Percentiles rank a stretch among this genome's conserved stretches.
Evolutionary conservation across 2,888 invertebrate species (phyloP).

Genomic region (Pollenia labialis): DNA sequence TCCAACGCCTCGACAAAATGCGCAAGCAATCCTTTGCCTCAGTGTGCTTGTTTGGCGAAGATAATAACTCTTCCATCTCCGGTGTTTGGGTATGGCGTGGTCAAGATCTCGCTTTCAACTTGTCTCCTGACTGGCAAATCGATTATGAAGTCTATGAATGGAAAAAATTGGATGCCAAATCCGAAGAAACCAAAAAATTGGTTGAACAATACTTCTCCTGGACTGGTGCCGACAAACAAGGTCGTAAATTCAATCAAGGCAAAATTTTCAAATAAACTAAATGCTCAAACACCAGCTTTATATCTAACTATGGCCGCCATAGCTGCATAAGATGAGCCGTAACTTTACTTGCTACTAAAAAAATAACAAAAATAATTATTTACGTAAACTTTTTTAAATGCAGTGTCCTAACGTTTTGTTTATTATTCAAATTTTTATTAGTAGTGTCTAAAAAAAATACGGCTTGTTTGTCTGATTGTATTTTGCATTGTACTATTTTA

Average conservation of each 20-base stretch:
- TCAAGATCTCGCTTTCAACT: slow-evolving; percentile 95
- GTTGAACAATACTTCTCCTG: slow-evolving; percentile 96
- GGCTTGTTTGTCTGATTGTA: slow-evolving; percentile 87
- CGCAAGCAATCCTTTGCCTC: slow-evolving; percentile 98
- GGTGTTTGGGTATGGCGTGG: slow-evolving; percentile 99
- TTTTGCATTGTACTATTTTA: slow-evolving; percentile 56
- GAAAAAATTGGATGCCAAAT: slow-evolving; percentile 94
- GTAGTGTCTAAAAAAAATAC: slow-evolving; percentile 11
- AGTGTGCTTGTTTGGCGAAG: slow-evolving; percentile 95
- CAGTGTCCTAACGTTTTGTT: slow-evolving; percentile 86
- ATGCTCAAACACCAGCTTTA: neutral
- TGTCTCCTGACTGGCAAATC: slow-evolving; percentile 96
- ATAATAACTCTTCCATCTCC: slow-evolving; percentile 96
- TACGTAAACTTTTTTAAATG: slow-evolving; percentile 11
- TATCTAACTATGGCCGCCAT: slow-evolving; percentile 15
- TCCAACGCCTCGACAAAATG: slow-evolving; percentile 98
- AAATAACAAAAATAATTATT: slow-evolving; percentile 17
- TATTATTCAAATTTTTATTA: slow-evolving; percentile 14
- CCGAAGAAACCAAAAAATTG: slow-evolving; percentile 92
- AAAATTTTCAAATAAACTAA: slow-evolving; percentile 97
- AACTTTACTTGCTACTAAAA: slow-evolving; percentile 19
- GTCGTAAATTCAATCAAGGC: slow-evolving; percentile 98
- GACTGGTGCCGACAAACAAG: slow-evolving; percentile 93
- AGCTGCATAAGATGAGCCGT: slow-evolving; percentile 32
- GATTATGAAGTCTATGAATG: slow-evolving; percentile 98